These are phyloP conservation scores for Aldrovandia affinis DNA, from an alignment of 2,797 vertebrate species.

Conservation along the genomic window DNA sequence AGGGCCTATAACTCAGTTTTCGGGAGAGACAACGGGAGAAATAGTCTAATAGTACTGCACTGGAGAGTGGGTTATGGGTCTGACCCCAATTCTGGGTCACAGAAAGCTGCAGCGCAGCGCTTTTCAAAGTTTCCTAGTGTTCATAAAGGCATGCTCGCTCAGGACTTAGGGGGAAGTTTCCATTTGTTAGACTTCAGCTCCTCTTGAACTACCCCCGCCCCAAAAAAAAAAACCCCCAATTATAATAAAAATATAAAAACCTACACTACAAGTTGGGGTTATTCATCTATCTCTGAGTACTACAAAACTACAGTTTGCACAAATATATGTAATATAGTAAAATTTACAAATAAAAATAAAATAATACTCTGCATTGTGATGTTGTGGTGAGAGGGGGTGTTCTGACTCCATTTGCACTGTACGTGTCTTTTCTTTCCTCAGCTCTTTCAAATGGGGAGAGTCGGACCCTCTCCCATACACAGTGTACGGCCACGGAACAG, in stretches of 20 bases:
- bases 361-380: background rate
- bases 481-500: constrained; percentile 86
- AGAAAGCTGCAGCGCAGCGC: background rate
- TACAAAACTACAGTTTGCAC: background rate
- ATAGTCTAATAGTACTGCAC: background rate
- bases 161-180: background rate
- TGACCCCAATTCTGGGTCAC: background rate
- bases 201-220: background rate
- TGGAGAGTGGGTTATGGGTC: background rate
- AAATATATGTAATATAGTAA: too few species aligned
- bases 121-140: background rate
- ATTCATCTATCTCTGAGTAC: too few species aligned
- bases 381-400: background rate
- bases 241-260: too few species aligned
- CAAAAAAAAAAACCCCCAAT: too few species aligned
- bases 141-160: background rate
- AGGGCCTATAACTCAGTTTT: background rate
- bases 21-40: background rate
- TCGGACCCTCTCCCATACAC: constrained; percentile 84
- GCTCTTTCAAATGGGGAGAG: constrained; percentile 96
- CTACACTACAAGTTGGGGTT: too few species aligned
- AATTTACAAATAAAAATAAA: too few species aligned
- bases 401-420: background rate
- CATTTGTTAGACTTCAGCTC: background rate
- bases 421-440: constrained; percentile 48